A percentile compares a stretch with the other conserved stretches of the same genome.
These are phyloP conservation scores for Thomomys bottae DNA, from an alignment of 2,113 vertebrate genomes.

Conservation along the genomic window DNA sequence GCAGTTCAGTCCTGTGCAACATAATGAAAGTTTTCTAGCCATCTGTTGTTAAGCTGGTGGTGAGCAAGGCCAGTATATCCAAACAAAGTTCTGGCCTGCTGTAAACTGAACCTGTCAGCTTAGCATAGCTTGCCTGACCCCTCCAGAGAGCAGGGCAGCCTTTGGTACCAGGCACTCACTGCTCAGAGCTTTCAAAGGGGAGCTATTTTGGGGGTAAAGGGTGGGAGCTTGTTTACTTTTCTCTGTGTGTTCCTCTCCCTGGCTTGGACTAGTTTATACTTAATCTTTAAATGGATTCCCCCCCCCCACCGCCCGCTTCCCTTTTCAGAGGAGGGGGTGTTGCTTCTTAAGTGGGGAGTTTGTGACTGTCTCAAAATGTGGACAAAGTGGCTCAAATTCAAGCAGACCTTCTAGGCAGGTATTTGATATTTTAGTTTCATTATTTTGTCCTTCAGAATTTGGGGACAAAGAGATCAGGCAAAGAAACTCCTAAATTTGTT, in stretches of 20 bases:
- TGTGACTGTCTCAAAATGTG: neutral
- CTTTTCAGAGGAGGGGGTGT: neutral
- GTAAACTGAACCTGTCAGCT: conserved; percentile 95
- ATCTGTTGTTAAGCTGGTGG: conserved; percentile 97
- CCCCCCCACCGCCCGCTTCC: no score
- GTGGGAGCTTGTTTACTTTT: conserved; percentile 92
- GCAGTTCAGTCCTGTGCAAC: conserved; percentile 87
- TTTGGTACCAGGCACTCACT: conserved; percentile 92
- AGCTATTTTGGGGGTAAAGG: conserved; percentile 83
- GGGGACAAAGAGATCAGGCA: conserved; percentile 20
- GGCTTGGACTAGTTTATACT: conserved; percentile 87
- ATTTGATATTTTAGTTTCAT: conserved; percentile 45
- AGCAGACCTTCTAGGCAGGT: neutral
- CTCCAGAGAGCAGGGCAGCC: conserved; percentile 83
- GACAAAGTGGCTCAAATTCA: neutral
- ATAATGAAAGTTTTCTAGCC: conserved; percentile 93
- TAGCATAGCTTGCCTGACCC: conserved; percentile 93
- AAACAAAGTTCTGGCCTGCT: conserved; percentile 94
- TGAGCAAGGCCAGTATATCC: conserved; percentile 93
- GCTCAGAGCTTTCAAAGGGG: conserved; percentile 82
- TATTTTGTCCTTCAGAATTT: conserved; percentile 21
- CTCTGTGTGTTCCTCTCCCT: conserved; percentile 86
- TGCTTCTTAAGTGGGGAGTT: conserved; percentile 28
- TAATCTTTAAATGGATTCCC: conserved; percentile 84
- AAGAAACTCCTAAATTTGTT: neutral